Evolutionary conservation across 2,797 vertebrate genomes (phyloP), one percentile per base, ranked within the genome.

Genomic region (Mallotus villosus): DNA sequence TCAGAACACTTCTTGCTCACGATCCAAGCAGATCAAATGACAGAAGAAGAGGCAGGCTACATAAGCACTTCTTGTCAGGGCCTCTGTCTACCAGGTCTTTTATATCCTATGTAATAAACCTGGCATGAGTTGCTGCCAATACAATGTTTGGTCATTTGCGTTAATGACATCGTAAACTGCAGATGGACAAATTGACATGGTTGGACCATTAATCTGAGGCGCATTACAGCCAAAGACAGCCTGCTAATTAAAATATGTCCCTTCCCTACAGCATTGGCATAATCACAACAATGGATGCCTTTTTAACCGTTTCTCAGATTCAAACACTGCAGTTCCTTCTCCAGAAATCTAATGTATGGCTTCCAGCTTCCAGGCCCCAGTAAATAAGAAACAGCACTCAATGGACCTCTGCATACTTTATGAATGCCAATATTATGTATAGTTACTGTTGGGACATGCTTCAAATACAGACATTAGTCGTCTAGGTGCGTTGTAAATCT

Each of bases 181-280:
- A 81, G 81, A 80, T 78, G 74, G 82, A 41, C 68, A 66, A 57
- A 74, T 78, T 78, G 78, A 74, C 76, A 61, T 82, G 62, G n/a
- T 24, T 32, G 37, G 64, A 24, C 49, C 17, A 17, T 29, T 3
- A 67, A 67, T 67, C 1, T n/a, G 25, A 24, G 7, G 27, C 24
- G n/a, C 63, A 64, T 67, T 12, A 51, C 46, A 53, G 14, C 17
- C 14, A 53, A 67, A n/a, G 7, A 27, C 24, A 19, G 25, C 6
- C 0, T 3, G 17, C 53, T 51, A n/a, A 25, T 17, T 67, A 9
- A 46, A 46, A 46, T 46, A 46, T 46, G 11, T 12, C 41, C 24
- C 58, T 27, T 1, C 12, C 58, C 58, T 12, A 25, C 58, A 60
- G 58, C 24, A 22, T 14, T 6, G 25, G 22, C 9, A 24, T 8